A percentile compares a stretch with the other conserved stretches of the same genome.
These are phyloP conservation scores for Gobio occitaniae DNA, from an alignment of 2,797 vertebrate species.

Conservation along the genomic window DNA sequence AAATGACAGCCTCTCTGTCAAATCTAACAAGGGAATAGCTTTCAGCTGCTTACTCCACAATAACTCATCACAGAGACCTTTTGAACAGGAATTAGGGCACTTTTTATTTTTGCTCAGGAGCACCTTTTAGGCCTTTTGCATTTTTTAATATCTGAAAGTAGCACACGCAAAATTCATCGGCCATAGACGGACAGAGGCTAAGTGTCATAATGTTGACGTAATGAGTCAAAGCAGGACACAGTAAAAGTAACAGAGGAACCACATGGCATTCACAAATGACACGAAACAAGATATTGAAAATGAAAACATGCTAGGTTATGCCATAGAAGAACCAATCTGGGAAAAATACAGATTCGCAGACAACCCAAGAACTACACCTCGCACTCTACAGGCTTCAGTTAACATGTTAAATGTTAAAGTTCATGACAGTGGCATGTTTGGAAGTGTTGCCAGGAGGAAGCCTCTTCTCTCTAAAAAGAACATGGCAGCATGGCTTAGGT, in stretches of 20 bases:
- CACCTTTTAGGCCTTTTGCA: slow-evolving; percentile 80
- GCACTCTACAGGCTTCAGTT: too few species aligned
- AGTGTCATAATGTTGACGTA: background rate
- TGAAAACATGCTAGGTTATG: background rate
- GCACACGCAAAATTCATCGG: slow-evolving; percentile 40
- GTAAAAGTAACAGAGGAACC: background rate
- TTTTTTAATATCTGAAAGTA: slow-evolving; percentile 78
- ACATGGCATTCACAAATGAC: background rate
- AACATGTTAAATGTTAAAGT: too few species aligned
- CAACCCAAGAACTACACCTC: too few species aligned
- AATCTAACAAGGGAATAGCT: slow-evolving; percentile 86
- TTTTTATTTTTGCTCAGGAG: slow-evolving; percentile 80
- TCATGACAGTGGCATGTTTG: too few species aligned
- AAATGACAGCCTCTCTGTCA: slow-evolving; percentile 85
- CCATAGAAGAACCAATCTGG: too few species aligned
- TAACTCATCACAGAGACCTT: slow-evolving; percentile 85
- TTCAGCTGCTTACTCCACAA: slow-evolving; percentile 81
- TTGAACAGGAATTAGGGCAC: slow-evolving; percentile 86
- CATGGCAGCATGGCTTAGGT: too few species aligned
- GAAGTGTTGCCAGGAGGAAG: too few species aligned
- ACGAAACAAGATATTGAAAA: background rate
- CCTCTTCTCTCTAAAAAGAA: too few species aligned
- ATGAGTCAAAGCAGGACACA: background rate
- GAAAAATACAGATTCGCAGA: too few species aligned
- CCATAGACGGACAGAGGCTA: slow-evolving; percentile 66